A percentile compares a stretch with the other conserved stretches of the same genome.
These are phyloP conservation scores for Belgica antarctica DNA, from an alignment of 2,888 invertebrate genomes.

Conservation along the genomic window DNA sequence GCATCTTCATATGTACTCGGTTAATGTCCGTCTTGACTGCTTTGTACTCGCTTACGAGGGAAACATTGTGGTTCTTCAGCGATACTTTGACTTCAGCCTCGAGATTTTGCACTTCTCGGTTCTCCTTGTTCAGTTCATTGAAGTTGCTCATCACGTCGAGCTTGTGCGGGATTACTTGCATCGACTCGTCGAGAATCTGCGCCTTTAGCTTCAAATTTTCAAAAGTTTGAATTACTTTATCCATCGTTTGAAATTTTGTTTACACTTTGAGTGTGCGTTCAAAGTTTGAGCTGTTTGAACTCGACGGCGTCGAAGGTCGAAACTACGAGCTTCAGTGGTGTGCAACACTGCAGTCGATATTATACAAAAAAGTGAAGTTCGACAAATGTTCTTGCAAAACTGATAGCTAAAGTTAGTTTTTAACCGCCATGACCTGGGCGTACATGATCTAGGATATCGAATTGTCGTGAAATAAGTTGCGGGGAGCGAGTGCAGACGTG, in stretches of 20 bases:
- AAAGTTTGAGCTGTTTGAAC: not conserved
- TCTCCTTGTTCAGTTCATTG: not conserved
- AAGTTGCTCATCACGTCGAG: not conserved
- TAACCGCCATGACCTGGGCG: not conserved
- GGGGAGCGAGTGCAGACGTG: not conserved
- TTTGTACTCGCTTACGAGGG: not conserved
- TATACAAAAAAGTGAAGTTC: too few species aligned
- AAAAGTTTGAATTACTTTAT: not conserved
- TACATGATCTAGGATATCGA: not conserved
- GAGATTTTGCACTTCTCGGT: not conserved
- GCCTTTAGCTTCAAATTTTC: not conserved
- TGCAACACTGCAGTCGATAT: too few species aligned
- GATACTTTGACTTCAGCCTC: not conserved
- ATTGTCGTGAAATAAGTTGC: not conserved
- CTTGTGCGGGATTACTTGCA: not conserved
- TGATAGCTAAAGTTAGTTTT: not conserved
- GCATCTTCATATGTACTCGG: not conserved
- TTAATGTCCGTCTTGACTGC: not conserved
- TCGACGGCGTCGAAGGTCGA: not conserved
- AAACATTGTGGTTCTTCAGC: not conserved
- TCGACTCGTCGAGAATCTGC: not conserved
- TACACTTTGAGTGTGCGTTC: not conserved
- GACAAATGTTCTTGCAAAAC: too few species aligned
- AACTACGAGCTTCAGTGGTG: too few species aligned
- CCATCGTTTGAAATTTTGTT: constrained; percentile 9